Evolutionary conservation across 2,888 invertebrate genomes (phyloP).

Genomic region (Acrocyrtus sp.): DNA sequence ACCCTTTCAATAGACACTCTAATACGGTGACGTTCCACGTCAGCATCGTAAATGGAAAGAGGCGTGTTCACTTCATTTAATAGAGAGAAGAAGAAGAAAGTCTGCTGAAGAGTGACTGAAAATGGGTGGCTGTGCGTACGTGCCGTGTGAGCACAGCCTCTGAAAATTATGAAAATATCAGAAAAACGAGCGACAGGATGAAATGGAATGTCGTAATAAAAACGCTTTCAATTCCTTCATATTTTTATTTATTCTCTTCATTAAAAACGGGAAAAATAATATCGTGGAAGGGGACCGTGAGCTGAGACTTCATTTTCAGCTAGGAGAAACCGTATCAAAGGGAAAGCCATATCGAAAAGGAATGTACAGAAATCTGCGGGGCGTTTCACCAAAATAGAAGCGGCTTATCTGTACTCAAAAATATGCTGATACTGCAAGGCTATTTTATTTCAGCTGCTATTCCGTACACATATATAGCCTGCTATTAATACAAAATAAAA

Average conservation of each 20-base stretch:
- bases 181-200: not conserved
- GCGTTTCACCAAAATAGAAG: conserved; percentile 1
- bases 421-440: too few species aligned
- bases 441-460: too few species aligned
- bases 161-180: too few species aligned
- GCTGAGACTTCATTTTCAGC: conserved; percentile 17
- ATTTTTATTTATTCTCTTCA: conserved; percentile 4
- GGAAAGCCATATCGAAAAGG: conserved; percentile 1
- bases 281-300: conserved; percentile 3
- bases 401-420: not conserved
- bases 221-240: conserved; percentile 1
- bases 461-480: too few species aligned
- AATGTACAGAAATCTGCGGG: not conserved
- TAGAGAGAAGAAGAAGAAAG: too few species aligned
- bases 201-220: not conserved
- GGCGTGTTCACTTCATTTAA: conserved; percentile 35
- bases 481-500: too few species aligned
- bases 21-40: too few species aligned
- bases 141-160: too few species aligned
- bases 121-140: too few species aligned
- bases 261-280: not conserved
- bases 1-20: too few species aligned
- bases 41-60: conserved; percentile 30
- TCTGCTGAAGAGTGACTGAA: too few species aligned
- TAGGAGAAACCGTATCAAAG: not conserved